Evolutionary conservation across 2,888 invertebrate genomes (phyloP), one percentile per base, ranked within the genome.

Genomic region (Caenorhabditis doughertyi): DNA sequence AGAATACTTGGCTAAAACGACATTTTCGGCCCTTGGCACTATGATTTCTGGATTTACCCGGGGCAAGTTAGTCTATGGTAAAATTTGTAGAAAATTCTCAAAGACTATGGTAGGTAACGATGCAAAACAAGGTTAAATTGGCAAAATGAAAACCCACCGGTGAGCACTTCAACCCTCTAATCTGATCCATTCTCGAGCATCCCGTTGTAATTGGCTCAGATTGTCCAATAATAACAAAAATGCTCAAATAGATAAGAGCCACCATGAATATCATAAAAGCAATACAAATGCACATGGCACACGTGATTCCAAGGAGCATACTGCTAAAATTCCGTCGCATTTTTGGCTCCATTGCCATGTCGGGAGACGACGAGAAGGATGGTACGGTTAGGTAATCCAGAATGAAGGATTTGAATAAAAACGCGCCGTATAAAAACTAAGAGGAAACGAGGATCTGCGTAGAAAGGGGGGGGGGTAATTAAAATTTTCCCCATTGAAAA

Each of bases 241-340:
- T 42, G 9, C 51, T 51, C 72, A 73, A 23, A 29, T 73, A 73
- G 39, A 73, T 64, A 18, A 73, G 21, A 3, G 62, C 72, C 23
- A 64, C 32, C 5, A 64, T 21, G 35, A 73, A 73, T 1, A 62
- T 44, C n/a, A 73, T 25, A 23, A 73, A 42, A 3, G 72, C 62
- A 25, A 44, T 55, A 27, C 62, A 73, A 18, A 73, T 73, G 64
- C 72, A 73, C 29, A 73, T 27, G 27, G 64, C 62, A 44, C 72
- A 73, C 7, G 72, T 73, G 27, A 64, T 42, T 9, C 72, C 72
- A 7, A 73, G 21, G n/a, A 73, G 21, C 35, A 62, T 23, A 25
- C 64, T 73, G 53, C 44, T 64, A 39, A 25, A 62, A 11, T 55
- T 72, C 55, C 35, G 42, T n/a, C 56, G 47, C 47, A 56, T 56